Conservation (phyloP, 2,888 invertebrate species). For the Brenthis hecate region DNA sequence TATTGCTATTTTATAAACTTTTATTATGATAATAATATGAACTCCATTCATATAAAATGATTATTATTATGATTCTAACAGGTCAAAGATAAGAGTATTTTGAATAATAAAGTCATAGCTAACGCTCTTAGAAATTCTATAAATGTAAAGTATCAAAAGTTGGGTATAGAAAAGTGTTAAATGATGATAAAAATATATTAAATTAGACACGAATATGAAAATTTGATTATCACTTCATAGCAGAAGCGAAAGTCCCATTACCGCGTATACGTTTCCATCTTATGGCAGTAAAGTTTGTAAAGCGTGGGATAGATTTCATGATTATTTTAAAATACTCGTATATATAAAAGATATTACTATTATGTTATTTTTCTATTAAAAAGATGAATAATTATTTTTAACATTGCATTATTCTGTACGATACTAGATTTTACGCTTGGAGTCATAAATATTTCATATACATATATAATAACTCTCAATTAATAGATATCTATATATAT, state of each 20-base stretch:
- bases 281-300: background rate
- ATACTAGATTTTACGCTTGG: too few species aligned
- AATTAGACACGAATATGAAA: conserved; percentile 21
- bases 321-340: background rate
- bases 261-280: conserved; percentile 13
- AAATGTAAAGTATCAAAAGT: background rate
- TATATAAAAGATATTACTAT: too few species aligned
- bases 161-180: conserved; percentile 8
- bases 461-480: too few species aligned
- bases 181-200: conserved; percentile 17
- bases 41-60: conserved; percentile 10
- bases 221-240: conserved; percentile 20
- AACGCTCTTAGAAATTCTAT: conserved; percentile 5
- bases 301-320: conserved; percentile 10
- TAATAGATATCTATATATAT: too few species aligned
- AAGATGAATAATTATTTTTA: too few species aligned
- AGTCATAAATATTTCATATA: too few species aligned
- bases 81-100: conserved; percentile 8
- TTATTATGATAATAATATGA: conserved; percentile 11
- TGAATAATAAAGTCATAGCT: conserved; percentile 17
- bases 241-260: conserved; percentile 12
- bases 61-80: conserved; percentile 8
- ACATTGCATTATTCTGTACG: too few species aligned
- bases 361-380: too few species aligned
- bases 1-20: conserved; percentile 10